Base-by-base conservation (phyloP, 2,888 invertebrate species). In the Bruchidius siliquastri region DNA sequence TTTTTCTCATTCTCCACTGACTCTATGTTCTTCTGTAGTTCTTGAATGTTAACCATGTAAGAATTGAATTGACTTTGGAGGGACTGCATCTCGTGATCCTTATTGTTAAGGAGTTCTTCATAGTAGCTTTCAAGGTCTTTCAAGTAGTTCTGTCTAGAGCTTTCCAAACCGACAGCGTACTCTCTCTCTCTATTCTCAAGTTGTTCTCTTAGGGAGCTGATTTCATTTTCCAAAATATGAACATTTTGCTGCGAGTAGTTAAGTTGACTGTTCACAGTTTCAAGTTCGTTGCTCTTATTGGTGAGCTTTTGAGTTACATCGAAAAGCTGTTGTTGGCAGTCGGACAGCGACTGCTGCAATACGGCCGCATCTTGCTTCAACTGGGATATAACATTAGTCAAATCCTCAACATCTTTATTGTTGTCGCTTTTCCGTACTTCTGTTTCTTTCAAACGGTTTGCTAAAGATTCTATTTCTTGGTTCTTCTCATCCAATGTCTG, bases 1-100 rank as follows among this genome's bases (percentile, higher is more conserved):
- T 26, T 74, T 32, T 32, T 72, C 71, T 69, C 69, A 1, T 20
- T 67, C 69, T 78, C 75, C 21, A 76, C 22, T 49, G 75, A 67
- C 6, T 22, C 67, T 0, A 71, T 20, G 4, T 20, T 26, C 20
- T n/a, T 71, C 26, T 69, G 72, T 20, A 49, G 70, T n/a, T 76
- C 74, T 6, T 75, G 75, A 67, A 72, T 74, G 70, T 76, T 76
- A n/a, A 70, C 73, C n/a, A 77, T n/a, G 0, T 77, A 76, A 68
- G 79, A 77, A 22, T 75, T 75, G 2, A 85, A 72, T 78, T 85
- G 83, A 21, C 78, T 72, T 72, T 79, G 79, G 22, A 83, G 76
- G 66, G 78, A 78, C 72, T 83, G 81, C 21, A 84, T 76, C 67
- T 85, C 85, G 3, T 78, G 72, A 70, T 85, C 83, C 78, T 84